phyloP scores from a whole-genome alignment of 92 coral and sea anemone species.

The Porites rus region DNA sequence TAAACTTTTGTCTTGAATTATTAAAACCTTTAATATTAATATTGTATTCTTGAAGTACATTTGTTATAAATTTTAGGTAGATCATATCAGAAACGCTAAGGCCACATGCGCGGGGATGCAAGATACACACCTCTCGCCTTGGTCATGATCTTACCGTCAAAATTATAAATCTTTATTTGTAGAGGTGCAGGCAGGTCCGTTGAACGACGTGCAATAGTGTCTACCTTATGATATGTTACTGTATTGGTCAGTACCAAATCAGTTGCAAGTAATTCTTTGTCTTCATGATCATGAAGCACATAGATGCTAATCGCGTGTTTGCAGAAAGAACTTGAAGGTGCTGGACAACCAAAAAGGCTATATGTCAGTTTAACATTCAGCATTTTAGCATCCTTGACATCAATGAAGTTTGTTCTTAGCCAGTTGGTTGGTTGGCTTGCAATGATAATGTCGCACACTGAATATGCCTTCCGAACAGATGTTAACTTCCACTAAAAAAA shows the following conservation, averaged over 20 bases:
- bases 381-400: slow-evolving; percentile 61
- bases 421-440: slow-evolving; percentile 57
- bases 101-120: slow-evolving; percentile 13
- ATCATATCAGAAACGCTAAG: no score
- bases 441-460: slow-evolving; percentile 53
- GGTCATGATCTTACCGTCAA: slow-evolving; percentile 45
- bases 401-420: slow-evolving; percentile 70
- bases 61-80: no score
- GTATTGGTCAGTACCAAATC: background rate
- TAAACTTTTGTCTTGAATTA: no score
- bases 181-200: background rate
- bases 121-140: slow-evolving; percentile 60
- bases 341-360: slow-evolving; percentile 50
- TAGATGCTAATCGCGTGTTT: slow-evolving; percentile 61
- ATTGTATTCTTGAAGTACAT: no score
- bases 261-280: background rate
- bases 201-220: slow-evolving; percentile 16
- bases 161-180: background rate
- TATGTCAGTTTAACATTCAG: slow-evolving; percentile 56
- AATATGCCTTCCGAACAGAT: background rate
- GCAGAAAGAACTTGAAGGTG: slow-evolving; percentile 1
- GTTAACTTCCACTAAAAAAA: slow-evolving; percentile 52
- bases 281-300: slow-evolving; percentile 61
- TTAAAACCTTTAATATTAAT: no score
- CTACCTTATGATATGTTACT: slow-evolving; percentile 3